These are phyloP conservation scores for Anguilla rostrata DNA, from an alignment of 2,113 vertebrate genomes.

Conservation along the genomic window DNA sequence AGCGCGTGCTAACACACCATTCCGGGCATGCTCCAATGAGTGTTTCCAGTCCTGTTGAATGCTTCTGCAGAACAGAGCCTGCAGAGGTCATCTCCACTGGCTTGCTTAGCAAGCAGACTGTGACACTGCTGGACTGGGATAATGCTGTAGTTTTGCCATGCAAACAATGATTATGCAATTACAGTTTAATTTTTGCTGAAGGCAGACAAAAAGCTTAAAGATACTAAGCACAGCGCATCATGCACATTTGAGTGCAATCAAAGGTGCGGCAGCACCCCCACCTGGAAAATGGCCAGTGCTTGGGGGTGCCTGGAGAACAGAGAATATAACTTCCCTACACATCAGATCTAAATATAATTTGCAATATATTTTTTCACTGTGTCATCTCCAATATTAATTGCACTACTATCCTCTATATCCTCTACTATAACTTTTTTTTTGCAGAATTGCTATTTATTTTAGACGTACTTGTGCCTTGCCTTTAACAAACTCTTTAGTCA, in stretches of 20 bases:
- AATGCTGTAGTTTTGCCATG: not conserved
- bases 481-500: no score
- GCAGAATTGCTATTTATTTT: no score
- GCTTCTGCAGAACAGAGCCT: not conserved
- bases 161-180: not conserved
- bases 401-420: no score
- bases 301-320: no score
- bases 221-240: not conserved
- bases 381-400: no score
- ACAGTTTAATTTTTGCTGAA: not conserved
- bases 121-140: not conserved
- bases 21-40: not conserved
- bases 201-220: not conserved
- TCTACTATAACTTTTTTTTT: no score
- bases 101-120: not conserved
- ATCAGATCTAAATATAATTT: no score
- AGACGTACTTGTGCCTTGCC: no score
- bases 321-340: no score
- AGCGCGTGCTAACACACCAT: not conserved
- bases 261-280: not conserved
- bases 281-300: not conserved
- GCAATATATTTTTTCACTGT: no score
- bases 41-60: not conserved
- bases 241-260: not conserved
- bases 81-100: constrained; percentile 1